These are phyloP conservation scores for Pyrochroa serraticornis DNA, from an alignment of 2,888 invertebrate species.

Conservation along the genomic window DNA sequence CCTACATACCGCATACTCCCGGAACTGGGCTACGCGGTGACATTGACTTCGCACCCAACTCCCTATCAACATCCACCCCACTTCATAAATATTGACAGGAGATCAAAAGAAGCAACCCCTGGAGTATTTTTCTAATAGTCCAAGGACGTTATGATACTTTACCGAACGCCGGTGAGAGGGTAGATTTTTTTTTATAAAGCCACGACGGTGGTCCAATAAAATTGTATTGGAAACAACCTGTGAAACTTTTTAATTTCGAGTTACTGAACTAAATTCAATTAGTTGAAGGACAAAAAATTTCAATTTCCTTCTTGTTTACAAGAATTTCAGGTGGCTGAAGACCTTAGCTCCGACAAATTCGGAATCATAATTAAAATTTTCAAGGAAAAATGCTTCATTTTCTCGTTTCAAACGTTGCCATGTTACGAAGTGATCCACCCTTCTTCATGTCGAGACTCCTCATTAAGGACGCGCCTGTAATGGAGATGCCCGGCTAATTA, in stretches of 20 bases:
- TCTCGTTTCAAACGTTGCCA: too few species aligned
- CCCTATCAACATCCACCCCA: constrained; percentile 17
- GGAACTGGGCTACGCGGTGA: constrained; percentile 51
- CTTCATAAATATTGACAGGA: constrained; percentile 25
- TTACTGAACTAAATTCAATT: constrained; percentile 14
- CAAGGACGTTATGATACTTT: constrained; percentile 1
- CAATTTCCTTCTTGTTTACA: constrained; percentile 22
- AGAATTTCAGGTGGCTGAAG: not conserved
- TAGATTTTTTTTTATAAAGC: not conserved
- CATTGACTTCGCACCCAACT: constrained; percentile 45
- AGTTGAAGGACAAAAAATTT: constrained; percentile 12
- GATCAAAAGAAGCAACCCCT: constrained; percentile 15
- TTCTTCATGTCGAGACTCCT: too few species aligned
- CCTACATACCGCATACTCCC: constrained; percentile 49
- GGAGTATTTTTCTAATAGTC: constrained; percentile 12
- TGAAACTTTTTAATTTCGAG: constrained; percentile 18
- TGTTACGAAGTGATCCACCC: too few species aligned
- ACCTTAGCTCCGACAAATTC: too few species aligned
- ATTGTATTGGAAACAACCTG: constrained; percentile 17
- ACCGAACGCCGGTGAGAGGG: not conserved
- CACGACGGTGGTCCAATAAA: constrained; percentile 1
- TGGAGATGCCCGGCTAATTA: too few species aligned
- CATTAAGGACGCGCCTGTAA: too few species aligned
- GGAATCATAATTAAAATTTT: too few species aligned
- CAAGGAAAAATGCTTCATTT: too few species aligned